A percentile compares a stretch with the other conserved stretches of the same genome.
phyloP scores from a whole-genome alignment of 1,140 invertebrate genomes.

The Adelges cooleyi region DNA sequence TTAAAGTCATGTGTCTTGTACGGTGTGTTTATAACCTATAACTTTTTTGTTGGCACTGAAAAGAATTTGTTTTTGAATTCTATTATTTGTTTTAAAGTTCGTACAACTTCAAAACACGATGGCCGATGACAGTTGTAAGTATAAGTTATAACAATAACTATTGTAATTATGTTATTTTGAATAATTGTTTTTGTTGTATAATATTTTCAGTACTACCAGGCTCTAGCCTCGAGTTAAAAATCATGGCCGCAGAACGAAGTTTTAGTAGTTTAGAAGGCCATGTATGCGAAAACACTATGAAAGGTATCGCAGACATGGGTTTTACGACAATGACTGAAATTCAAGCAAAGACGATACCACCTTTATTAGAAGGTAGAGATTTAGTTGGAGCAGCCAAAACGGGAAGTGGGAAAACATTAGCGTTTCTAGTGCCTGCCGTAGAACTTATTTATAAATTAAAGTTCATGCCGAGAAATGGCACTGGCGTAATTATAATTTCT shows the following conservation, averaged over 20 bases:
- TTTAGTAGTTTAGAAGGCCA: conserved; percentile 52
- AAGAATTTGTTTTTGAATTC: too few relatives aligned
- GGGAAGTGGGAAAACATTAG: conserved; percentile 95
- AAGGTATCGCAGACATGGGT: conserved; percentile 86
- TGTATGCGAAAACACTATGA: conserved; percentile 73
- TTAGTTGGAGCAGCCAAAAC: conserved; percentile 92
- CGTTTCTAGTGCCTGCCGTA: conserved; percentile 91
- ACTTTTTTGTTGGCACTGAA: too few relatives aligned
- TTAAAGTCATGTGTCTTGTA: too few relatives aligned
- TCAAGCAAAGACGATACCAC: conserved; percentile 81
- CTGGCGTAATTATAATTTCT: conserved; percentile 90
- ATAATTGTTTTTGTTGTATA: neutral
- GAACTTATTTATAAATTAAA: conserved; percentile 88
- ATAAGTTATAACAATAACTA: too few relatives aligned
- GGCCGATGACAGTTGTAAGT: too few relatives aligned
- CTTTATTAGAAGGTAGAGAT: conserved; percentile 86
- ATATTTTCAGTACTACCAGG: neutral
- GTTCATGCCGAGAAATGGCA: conserved; percentile 92
- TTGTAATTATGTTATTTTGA: too few relatives aligned
- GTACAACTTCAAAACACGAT: too few relatives aligned
- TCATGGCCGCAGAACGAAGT: conserved; percentile 36
- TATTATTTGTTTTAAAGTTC: too few relatives aligned
- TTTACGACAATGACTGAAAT: conserved; percentile 96
- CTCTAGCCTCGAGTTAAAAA: neutral
- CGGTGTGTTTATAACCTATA: too few relatives aligned